These are phyloP conservation scores for Cossypha niveicapilla DNA, from an alignment of 2,797 vertebrate genomes.

Conservation along the genomic window DNA sequence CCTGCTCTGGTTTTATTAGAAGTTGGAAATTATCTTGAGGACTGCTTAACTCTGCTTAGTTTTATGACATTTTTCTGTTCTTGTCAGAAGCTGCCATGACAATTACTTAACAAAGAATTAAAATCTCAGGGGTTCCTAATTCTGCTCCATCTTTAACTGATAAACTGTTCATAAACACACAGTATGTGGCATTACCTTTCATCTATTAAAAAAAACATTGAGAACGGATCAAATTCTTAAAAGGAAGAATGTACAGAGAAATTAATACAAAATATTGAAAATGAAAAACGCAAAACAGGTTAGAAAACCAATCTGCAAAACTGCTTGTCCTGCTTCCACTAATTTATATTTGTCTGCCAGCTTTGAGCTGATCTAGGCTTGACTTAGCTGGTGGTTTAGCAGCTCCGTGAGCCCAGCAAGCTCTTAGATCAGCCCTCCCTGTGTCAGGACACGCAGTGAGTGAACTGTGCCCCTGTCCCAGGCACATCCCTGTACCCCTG, in stretches of 20 bases:
- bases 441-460: neutral
- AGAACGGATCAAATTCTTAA: neutral
- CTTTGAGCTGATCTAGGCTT: neutral
- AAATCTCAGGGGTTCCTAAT: neutral
- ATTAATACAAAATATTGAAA: neutral
- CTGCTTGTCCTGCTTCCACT: neutral
- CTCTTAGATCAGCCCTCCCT: neutral
- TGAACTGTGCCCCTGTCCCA: neutral
- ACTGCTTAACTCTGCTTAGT: neutral
- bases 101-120: slow-evolving; percentile 11
- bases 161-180: neutral
- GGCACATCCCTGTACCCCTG: too few species aligned
- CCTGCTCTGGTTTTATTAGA: slow-evolving; percentile 4
- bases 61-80: slow-evolving; percentile 26
- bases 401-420: neutral
- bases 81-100: slow-evolving; percentile 22
- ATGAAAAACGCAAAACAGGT: neutral
- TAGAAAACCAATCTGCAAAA: neutral
- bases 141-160: neutral
- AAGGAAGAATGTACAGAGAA: neutral
- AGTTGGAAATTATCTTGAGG: slow-evolving; percentile 10
- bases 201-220: neutral
- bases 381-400: neutral
- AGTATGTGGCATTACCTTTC: neutral
- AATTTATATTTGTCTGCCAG: neutral